Evolutionary conservation across 2,888 invertebrate species (phyloP).

Genomic region (Anarsia innoxiella): DNA sequence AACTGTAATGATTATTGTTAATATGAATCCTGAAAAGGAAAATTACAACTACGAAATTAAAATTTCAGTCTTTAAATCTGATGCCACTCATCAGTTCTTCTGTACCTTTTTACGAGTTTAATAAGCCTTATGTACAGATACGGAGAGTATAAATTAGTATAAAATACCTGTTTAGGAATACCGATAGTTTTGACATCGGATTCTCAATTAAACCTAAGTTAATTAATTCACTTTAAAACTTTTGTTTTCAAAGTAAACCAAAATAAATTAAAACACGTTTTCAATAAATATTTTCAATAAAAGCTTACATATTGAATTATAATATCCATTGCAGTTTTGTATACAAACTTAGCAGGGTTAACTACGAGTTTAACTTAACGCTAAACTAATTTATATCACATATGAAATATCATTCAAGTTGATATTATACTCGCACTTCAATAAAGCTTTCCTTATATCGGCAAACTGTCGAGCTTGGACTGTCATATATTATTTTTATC

Average conservation of each 20-base stretch:
- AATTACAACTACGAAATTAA: conserved; percentile 51
- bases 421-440: conserved; percentile 47
- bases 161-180: conserved; percentile 36
- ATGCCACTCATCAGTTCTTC: conserved; percentile 37
- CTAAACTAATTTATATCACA: conserved; percentile 69
- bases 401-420: conserved; percentile 65
- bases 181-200: conserved; percentile 50
- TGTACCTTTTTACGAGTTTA: conserved; percentile 16
- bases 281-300: conserved; percentile 51
- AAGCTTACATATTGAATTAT: conserved; percentile 40
- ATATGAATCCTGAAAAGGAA: no score
- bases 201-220: conserved; percentile 40
- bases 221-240: conserved; percentile 41
- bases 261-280: conserved; percentile 43
- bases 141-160: conserved; percentile 20
- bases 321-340: conserved; percentile 33
- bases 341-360: conserved; percentile 36
- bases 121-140: conserved; percentile 20
- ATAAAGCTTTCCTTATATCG: conserved; percentile 48
- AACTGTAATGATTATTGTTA: no score
- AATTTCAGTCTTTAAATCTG: conserved; percentile 65
- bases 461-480: conserved; percentile 48
- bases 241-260: conserved; percentile 43
- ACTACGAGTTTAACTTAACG: conserved; percentile 40
- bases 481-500: conserved; percentile 28